Evolutionary conservation across 2,797 vertebrate species (phyloP), one percentile per base, ranked within the genome.

Genomic region (Cyprinella venusta): DNA sequence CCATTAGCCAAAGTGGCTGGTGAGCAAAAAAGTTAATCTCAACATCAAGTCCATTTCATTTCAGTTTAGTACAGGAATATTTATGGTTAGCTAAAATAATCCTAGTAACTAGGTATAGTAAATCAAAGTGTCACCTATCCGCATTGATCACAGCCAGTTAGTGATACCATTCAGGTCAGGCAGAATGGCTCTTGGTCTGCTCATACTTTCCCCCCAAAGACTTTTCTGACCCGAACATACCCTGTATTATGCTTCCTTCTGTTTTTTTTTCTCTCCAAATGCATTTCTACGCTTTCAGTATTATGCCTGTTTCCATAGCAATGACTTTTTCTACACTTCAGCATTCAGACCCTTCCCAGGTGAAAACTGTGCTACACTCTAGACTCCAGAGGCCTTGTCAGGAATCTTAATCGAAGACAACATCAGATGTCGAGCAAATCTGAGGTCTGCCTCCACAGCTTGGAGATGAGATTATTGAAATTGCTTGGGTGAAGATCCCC

Each of bases 281-380:
- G 81, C 52, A 77, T 88, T 84, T 87, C 84, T 89, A 84, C 87
- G 84, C 81, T 86, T 88, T 91, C 86, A 82, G 86, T 88, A 90
- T 94, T 93, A 84, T 90, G 89, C 91, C 90, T 92, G 94, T 95
- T 95, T 94, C 94, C 93, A 95, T 95, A 90, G 94, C 87, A 64
- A 95, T 94, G 92, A 93, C 93, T 90, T 91, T 88, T 93, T 89
- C 87, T 12, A 6, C 76, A 91, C 91, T 93, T 91, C 91, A 90
- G 92, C 91, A 86, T 90, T 88, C 87, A 88, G 80, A 88, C 88
- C 77, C 85, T 86, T 91, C 91, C 86, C 91, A 94, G 94, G 93
- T 93, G 92, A 91, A 90, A 85, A 88, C 90, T 90, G 83, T 15
- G 68, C 88, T 89, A 90, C 75, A 83, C 75, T 91, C 91, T 91